Conservation (phyloP, 2,797 vertebrate species). For the Brotula barbata region DNA sequence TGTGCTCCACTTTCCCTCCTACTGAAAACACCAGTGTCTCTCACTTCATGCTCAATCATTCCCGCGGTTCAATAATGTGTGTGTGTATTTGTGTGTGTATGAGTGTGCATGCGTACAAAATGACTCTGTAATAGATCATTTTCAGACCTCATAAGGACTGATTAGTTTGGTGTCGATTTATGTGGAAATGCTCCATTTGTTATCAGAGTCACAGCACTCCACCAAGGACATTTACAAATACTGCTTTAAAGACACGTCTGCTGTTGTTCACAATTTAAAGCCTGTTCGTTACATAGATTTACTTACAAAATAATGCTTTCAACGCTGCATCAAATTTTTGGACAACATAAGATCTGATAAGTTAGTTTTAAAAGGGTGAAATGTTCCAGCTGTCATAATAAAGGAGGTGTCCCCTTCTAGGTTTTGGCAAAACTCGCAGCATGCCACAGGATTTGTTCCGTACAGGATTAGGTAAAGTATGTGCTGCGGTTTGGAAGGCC, state of each 20-base stretch:
- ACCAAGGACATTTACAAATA: too few species aligned
- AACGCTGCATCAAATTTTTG: background rate
- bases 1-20: slow-evolving; percentile 36
- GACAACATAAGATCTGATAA: slow-evolving; percentile 1
- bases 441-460: slow-evolving; percentile 77
- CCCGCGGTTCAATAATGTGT: slow-evolving; percentile 31
- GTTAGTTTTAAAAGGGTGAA: background rate
- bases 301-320: too few species aligned
- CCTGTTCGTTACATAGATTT: too few species aligned
- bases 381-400: slow-evolving; percentile 48
- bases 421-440: slow-evolving; percentile 77
- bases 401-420: slow-evolving; percentile 72
- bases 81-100: slow-evolving; percentile 23
- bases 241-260: background rate
- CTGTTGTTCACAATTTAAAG: too few species aligned
- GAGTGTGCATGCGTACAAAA: slow-evolving; percentile 4
- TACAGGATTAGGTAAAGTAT: slow-evolving; percentile 76
- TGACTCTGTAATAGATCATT: slow-evolving; percentile 6
- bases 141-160: background rate
- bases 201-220: too few species aligned
- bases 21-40: slow-evolving; percentile 56
- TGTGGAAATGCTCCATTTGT: slow-evolving; percentile 8
- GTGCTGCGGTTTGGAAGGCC: slow-evolving; percentile 39
- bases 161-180: slow-evolving; percentile 12
- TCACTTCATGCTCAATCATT: slow-evolving; percentile 48